These are phyloP conservation scores for Pampusana beccarii DNA, from an alignment of 2,113 vertebrate species.

Conservation along the genomic window DNA sequence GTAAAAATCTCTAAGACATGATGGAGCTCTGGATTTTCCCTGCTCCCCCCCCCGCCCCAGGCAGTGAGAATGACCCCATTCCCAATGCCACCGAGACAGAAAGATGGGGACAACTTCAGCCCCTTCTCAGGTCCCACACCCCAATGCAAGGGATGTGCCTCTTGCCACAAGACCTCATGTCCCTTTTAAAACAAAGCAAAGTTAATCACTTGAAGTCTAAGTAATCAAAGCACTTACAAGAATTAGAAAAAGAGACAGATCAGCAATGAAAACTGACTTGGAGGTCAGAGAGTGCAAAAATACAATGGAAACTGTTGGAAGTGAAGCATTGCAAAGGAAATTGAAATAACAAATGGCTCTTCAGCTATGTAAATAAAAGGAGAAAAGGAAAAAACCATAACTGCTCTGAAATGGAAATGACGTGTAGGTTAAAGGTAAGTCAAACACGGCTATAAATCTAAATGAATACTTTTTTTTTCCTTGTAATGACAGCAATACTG, in stretches of 20 bases:
- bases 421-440: background rate
- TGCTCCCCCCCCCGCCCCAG: background rate
- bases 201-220: background rate
- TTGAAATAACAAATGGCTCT: background rate
- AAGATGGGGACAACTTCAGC: background rate
- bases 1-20: background rate
- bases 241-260: background rate
- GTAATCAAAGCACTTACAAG: background rate
- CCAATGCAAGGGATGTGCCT: accelerated
- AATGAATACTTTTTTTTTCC: background rate
- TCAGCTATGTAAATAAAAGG: background rate
- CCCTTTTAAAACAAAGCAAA: background rate
- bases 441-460: background rate
- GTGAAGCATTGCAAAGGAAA: background rate
- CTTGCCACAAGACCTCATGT: background rate
- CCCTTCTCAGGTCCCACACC: background rate
- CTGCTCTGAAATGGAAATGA: background rate
- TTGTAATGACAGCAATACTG: background rate
- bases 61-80: background rate
- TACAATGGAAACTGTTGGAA: background rate
- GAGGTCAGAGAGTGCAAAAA: background rate
- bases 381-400: background rate
- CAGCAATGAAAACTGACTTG: background rate
- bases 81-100: accelerated
- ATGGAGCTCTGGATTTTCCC: background rate